These are phyloP conservation scores for Geococcyx californianus DNA, from an alignment of 2,113 vertebrate genomes.

Conservation along the genomic window DNA sequence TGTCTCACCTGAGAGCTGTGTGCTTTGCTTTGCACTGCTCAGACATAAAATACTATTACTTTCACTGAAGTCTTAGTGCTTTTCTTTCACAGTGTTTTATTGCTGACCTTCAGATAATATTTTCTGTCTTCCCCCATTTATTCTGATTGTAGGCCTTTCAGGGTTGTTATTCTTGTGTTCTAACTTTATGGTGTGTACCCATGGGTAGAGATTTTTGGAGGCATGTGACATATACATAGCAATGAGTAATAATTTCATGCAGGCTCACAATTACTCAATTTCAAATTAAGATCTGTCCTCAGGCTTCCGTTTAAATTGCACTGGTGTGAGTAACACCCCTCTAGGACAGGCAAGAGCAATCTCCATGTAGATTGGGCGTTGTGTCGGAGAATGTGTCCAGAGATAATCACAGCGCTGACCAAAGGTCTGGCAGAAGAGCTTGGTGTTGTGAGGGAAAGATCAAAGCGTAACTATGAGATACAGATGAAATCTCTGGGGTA, in stretches of 20 bases:
- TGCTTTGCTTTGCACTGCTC: not conserved
- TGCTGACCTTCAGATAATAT: not conserved
- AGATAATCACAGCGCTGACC: not conserved
- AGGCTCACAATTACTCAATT: not conserved
- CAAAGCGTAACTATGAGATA: not conserved
- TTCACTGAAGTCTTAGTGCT: not conserved
- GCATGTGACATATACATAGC: not conserved
- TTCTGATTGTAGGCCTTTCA: not conserved
- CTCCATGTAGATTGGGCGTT: not conserved
- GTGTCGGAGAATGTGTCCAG: not conserved
- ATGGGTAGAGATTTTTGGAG: not conserved
- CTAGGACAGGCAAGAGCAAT: not conserved
- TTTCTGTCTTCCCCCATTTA: not conserved
- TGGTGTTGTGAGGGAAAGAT: not conserved
- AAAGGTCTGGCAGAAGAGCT: not conserved
- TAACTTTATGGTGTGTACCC: not conserved
- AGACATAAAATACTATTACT: not conserved
- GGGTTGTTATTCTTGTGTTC: not conserved
- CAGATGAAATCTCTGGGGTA: not conserved
- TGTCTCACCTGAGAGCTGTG: not conserved
- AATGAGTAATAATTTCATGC: not conserved
- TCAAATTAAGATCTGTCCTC: not conserved
- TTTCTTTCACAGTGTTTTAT: not conserved
- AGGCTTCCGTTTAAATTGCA: slow-evolving; percentile 12
- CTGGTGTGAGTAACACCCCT: not conserved